A percentile compares a stretch with the other conserved stretches of the same genome.
These are phyloP conservation scores for Oikopleura dioica DNA, from an alignment of 23 tunicate species.

Conservation along the genomic window DNA sequence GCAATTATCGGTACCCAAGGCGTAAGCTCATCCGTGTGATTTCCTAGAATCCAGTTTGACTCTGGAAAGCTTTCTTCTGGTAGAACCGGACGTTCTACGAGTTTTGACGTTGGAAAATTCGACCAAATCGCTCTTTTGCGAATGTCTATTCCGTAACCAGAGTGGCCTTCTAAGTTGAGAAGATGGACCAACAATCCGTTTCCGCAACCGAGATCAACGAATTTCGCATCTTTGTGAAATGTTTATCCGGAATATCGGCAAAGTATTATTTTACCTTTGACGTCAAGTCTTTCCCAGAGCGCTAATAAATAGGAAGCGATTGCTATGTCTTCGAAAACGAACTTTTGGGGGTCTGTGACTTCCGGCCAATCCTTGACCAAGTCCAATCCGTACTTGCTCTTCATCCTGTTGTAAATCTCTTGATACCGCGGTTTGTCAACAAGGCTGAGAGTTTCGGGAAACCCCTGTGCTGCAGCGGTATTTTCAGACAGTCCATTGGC, in stretches of 20 bases:
- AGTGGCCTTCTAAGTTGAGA: slow-evolving; percentile 41
- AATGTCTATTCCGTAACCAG: slow-evolving; percentile 33
- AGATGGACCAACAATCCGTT: slow-evolving; percentile 66
- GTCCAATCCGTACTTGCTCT: neutral
- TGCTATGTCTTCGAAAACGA: slow-evolving; percentile 78
- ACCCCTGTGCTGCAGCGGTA: neutral
- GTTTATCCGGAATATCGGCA: neutral
- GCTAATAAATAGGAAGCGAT: slow-evolving; percentile 67
- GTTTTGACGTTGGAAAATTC: slow-evolving; percentile 17
- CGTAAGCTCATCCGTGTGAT: slow-evolving; percentile 89
- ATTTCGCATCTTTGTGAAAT: slow-evolving; percentile 19
- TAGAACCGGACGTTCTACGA: slow-evolving; percentile 30
- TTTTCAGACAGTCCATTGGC: neutral
- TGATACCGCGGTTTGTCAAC: neutral
- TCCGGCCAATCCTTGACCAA: slow-evolving; percentile 54
- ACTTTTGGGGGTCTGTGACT: slow-evolving; percentile 94
- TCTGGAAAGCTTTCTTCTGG: slow-evolving; percentile 23
- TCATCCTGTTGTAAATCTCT: neutral
- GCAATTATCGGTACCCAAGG: slow-evolving; percentile 97
- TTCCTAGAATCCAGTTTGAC: slow-evolving; percentile 77
- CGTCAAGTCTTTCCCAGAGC: slow-evolving; percentile 29
- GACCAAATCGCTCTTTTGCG: slow-evolving; percentile 44
- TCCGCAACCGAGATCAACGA: slow-evolving; percentile 82
- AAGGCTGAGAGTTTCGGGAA: neutral
- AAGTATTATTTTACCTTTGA: neutral